Base-by-base conservation (phyloP, 2,113 vertebrate species). In the Fulmarus glacialis region DNA sequence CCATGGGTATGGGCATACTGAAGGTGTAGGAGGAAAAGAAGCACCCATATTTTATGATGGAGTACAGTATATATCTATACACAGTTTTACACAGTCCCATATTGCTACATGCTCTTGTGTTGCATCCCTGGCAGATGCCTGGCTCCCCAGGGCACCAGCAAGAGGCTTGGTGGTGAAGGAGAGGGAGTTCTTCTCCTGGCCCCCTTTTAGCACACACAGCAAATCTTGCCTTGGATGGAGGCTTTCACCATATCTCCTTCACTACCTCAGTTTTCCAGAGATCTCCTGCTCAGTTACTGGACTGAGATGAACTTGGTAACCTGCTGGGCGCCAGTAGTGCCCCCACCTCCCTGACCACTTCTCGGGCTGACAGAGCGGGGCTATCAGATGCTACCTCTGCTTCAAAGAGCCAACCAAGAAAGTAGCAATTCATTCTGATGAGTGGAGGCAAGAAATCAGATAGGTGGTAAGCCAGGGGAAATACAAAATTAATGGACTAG, bases 361-460 rank as follows among this genome's bases (percentile, higher is more conserved):
- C 30, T 26, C 0, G 4, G 11, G 32, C 2, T 34, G 47, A 21
- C 9, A 27, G 12, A 67, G 8, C 0, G 1, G 17, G 12, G 23
- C 18, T 68, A 15, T 34, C 42, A 34, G 63, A 27, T 5, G 3
- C 23, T 40, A 40, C 30, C 62, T 73, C 40, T 62, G 26, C 38
- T 89, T 40, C 56, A 52, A 58, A n/a, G 9, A 67, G 26, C 22
- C 23, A 18, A 2, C 16, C 0, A 1, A 45, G 42, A 40, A 58
- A 59, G 52, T 3, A 59, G 2, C 11, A 32, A 79, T n/a, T 24
- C 30, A 30, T 32, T 26, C 11, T 4, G 0, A 1, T 2, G 2
- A 63, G 16, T 6, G 20, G 43, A 73, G 32, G 14, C 17, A 16
- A 77, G 32, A 82, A 74, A 23, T 17, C 42, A 73, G 24, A 24